A percentile compares a stretch with the other conserved stretches of the same genome.
Conservation (phyloP, 2,113 vertebrate genomes). For the Galeopterus variegatus region DNA sequence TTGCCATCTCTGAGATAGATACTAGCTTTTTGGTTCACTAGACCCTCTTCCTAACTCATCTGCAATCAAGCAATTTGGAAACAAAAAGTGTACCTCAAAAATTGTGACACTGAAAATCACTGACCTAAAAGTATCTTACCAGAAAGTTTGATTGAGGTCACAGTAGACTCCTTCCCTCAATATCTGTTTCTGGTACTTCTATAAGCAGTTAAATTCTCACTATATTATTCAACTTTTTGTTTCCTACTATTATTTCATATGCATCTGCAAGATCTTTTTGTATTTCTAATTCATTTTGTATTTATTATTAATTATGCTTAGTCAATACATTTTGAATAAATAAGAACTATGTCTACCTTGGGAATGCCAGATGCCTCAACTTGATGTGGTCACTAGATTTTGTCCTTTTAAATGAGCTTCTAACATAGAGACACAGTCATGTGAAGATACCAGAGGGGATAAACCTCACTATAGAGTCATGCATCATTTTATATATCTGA, state of each 20-base stretch:
- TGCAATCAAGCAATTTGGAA: neutral
- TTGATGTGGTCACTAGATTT: neutral
- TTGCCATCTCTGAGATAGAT: neutral
- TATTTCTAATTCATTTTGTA: neutral
- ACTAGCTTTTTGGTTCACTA: neutral
- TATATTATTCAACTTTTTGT: neutral
- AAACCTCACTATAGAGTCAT: neutral
- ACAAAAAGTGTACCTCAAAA: neutral
- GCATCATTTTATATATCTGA: conserved; percentile 24
- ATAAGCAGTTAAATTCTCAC: neutral
- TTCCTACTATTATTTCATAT: neutral
- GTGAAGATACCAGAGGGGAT: neutral
- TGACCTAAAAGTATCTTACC: neutral
- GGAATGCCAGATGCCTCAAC: neutral
- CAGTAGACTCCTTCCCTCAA: neutral
- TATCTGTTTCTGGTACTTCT: neutral
- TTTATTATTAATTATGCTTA: neutral
- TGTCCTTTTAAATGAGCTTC: neutral
- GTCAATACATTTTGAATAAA: neutral
- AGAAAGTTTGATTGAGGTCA: neutral
- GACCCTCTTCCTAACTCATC: neutral
- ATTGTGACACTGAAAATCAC: neutral
- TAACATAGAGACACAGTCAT: neutral
- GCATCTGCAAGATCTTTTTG: neutral
- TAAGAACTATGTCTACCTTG: neutral